Base-by-base conservation (phyloP, 1,140 invertebrate species). In the Chrysopa pallens region DNA sequence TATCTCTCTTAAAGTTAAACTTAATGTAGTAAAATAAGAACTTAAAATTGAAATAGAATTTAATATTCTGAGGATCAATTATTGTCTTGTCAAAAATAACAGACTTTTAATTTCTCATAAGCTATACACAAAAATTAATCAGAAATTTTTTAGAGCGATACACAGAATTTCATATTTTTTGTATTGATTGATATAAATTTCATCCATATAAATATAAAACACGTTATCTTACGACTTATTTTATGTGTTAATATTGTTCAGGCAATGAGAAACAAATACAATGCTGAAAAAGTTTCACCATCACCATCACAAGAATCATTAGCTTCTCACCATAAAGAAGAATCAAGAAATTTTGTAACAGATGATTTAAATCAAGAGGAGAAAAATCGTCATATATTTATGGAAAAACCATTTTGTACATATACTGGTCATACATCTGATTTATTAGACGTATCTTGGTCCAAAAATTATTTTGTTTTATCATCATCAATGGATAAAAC, bases 401-500 rank as follows among this genome's bases (percentile, higher is more conserved):
- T 88, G 70, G 78, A 85, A 4, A 83, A 83, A 56, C 90, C 94
- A 8, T 95, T 98, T 61, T 92, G 85, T 66, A 82, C 78, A 1
- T 98, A 96, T 61, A 71, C 78, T 6, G 95, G 93, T 0, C 95
- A 99, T 58, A 91, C 89, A 1, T 93, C 92, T 1, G 95, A 98
- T 65, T 67, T 99, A 1, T 68, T 98, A 0, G 94, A 98, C 62
- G 80, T 98, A 0, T 89, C 89, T 6, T 97, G 93, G 93, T 96
- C 92, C 0, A 96, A 95, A 68, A 97, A 95, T 61, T 97, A 97
- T 59, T 98, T 98, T 58, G 78, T 98, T 35, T 61, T 98, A 11
- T 95, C 91, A 0, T 95, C 89, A 9, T 95, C 91, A 6, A 98
- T 98, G 91, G 94, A 98, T 65, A 93, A 96, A 62, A 97, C 92